Evolutionary conservation across 2,797 vertebrate species (phyloP).

Genomic region (Falco rusticolus): DNA sequence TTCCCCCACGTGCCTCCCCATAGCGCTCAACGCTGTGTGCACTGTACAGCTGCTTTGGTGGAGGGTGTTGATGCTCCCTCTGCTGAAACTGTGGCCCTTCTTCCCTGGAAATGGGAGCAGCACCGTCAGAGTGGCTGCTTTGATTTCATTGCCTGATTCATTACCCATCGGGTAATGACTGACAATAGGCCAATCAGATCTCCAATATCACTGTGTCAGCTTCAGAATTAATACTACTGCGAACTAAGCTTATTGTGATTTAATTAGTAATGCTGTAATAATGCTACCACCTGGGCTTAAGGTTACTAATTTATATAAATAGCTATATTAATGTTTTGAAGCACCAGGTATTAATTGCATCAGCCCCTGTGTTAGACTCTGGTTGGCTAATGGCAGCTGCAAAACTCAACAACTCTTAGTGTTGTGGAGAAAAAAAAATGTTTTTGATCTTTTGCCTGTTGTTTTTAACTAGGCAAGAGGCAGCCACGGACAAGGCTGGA

Average conservation of each 20-base stretch:
- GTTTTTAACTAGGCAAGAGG: slow-evolving; percentile 66
- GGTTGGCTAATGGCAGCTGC: slow-evolving; percentile 36
- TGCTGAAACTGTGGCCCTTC: not conserved
- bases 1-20: not conserved
- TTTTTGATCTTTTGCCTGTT: slow-evolving; percentile 59
- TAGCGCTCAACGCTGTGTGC: accelerated
- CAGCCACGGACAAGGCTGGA: slow-evolving; percentile 42
- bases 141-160: slow-evolving; percentile 44
- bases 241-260: slow-evolving; percentile 73
- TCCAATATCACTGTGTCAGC: slow-evolving; percentile 54
- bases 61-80: not conserved
- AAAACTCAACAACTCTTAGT: slow-evolving; percentile 48
- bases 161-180: slow-evolving; percentile 54
- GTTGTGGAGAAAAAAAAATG: not conserved
- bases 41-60: not conserved
- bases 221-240: slow-evolving; percentile 68
- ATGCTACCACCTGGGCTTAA: slow-evolving; percentile 61
- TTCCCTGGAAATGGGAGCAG: not conserved
- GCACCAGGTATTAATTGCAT: slow-evolving; percentile 68
- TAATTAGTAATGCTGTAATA: slow-evolving; percentile 72
- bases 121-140: not conserved
- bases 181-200: slow-evolving; percentile 59
- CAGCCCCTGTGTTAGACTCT: slow-evolving; percentile 36
- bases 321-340: slow-evolving; percentile 66
- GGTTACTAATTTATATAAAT: slow-evolving; percentile 75